phyloP scores from a whole-genome alignment of 2,888 invertebrate genomes.

The Patella pellucida region DNA sequence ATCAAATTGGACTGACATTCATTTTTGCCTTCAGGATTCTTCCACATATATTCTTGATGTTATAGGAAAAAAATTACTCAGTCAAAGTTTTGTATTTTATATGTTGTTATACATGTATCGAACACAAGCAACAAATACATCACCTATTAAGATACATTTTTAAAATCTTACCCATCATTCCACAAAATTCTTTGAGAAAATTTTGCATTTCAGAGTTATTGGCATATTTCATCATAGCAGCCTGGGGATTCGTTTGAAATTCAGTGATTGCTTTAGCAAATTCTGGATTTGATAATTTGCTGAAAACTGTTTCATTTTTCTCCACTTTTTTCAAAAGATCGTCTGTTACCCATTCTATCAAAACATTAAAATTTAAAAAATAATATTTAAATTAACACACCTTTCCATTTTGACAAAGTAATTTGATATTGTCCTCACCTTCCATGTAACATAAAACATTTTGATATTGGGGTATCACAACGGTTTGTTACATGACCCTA shows the following conservation, averaged over 20 bases:
- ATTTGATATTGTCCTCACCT: neutral
- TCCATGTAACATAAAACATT: too few relatives aligned
- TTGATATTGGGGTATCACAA: too few relatives aligned
- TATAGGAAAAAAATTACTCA: too few relatives aligned
- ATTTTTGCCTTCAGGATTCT: too few relatives aligned
- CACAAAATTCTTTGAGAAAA: constrained; percentile 65
- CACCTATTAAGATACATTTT: too few relatives aligned
- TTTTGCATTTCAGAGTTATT: constrained; percentile 61
- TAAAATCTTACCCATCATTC: constrained; percentile 56
- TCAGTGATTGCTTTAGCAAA: constrained; percentile 63
- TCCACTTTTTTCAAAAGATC: constrained; percentile 59
- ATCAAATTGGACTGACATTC: too few relatives aligned
- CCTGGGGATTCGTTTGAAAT: constrained; percentile 64
- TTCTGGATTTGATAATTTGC: constrained; percentile 57
- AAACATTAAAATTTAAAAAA: neutral
- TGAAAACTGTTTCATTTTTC: constrained; percentile 54
- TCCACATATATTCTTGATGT: too few relatives aligned
- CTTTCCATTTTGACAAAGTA: neutral
- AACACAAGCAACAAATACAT: too few relatives aligned
- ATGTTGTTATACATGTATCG: too few relatives aligned
- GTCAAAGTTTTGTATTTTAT: too few relatives aligned
- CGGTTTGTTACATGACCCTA: too few relatives aligned
- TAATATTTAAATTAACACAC: neutral
- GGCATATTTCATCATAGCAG: constrained; percentile 62
- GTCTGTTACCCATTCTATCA: constrained; percentile 63